Percentiles rank a stretch among this genome's conserved stretches.
Conservation (phyloP, 2,888 invertebrate species). For the Drosophila silvestris region DNA sequence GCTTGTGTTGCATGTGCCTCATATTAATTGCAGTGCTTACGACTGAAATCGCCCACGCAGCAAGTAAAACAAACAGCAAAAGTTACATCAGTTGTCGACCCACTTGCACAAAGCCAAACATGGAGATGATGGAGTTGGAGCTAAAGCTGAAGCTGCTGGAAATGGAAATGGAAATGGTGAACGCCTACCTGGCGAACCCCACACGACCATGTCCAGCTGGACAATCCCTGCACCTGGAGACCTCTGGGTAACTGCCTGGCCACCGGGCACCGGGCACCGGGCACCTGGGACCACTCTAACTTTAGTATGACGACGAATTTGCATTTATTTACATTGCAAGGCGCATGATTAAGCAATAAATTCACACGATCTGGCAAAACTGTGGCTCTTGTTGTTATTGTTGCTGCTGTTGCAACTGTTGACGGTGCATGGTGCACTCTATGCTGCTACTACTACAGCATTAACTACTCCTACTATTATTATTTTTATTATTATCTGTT, state of each 20-base stretch:
- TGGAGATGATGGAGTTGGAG: constrained; percentile 6
- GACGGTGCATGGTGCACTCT: constrained; percentile 43
- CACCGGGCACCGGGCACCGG: too few species aligned
- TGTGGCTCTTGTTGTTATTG: constrained; percentile 13
- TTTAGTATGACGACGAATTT: constrained; percentile 29
- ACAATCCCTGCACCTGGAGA: constrained; percentile 51
- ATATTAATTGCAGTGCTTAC: constrained; percentile 72
- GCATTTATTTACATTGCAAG: constrained; percentile 64
- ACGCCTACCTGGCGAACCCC: constrained; percentile 49
- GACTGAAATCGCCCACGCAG: constrained; percentile 54
- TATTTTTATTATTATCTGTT: constrained; percentile 28
- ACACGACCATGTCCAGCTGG: constrained; percentile 57
- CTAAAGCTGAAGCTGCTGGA: not conserved
- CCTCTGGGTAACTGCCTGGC: not conserved
- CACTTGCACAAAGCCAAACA: constrained; percentile 36
- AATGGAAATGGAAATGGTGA: constrained; percentile 9
- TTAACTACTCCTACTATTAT: constrained; percentile 7
- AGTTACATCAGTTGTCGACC: constrained; percentile 60
- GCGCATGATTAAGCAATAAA: constrained; percentile 75
- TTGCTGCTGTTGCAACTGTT: constrained; percentile 32
- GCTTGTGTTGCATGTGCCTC: constrained; percentile 46
- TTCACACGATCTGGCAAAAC: constrained; percentile 60
- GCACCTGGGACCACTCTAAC: constrained; percentile 5
- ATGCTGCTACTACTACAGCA: not conserved
- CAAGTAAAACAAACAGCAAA: constrained; percentile 56